Percentiles rank a stretch among this genome's conserved stretches.
Conservation (phyloP, 2,113 vertebrate genomes). For the Oryzias melastigma region DNA sequence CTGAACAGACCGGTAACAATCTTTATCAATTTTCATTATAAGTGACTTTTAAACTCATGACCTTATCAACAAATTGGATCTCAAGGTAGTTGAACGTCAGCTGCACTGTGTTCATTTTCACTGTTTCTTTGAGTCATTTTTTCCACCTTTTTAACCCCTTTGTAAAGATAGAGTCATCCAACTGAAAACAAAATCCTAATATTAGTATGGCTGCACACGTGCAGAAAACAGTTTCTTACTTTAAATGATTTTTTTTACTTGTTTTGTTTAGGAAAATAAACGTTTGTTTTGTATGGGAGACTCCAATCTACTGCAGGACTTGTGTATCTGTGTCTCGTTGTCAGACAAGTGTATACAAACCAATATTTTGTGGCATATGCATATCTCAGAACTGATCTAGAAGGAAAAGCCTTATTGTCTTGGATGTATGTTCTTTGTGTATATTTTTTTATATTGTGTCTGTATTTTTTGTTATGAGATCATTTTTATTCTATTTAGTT, state of each 20-base stretch:
- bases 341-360: conserved; percentile 52
- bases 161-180: conserved; percentile 9
- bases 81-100: conserved; percentile 19
- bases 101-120: conserved; percentile 51
- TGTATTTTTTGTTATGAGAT: conserved; percentile 79
- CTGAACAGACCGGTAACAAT: conserved; percentile 29
- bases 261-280: conserved; percentile 59
- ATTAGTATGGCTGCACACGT: conserved; percentile 28
- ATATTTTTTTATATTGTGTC: conserved; percentile 80
- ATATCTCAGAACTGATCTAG: conserved; percentile 73
- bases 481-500: conserved; percentile 84
- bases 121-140: conserved; percentile 39
- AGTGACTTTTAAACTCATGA: conserved; percentile 21
- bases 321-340: conserved; percentile 48
- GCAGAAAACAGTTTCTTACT: conserved; percentile 45
- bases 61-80: conserved; percentile 11
- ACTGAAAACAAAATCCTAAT: conserved; percentile 26
- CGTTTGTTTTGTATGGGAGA: conserved; percentile 50
- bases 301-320: conserved; percentile 68
- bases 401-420: conserved; percentile 67
- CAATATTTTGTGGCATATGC: conserved; percentile 69
- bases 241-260: conserved; percentile 43
- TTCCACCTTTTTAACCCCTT: conserved; percentile 23
- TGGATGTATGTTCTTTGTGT: conserved; percentile 69
- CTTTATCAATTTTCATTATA: conserved; percentile 23